These are phyloP conservation scores for Oreocharis arfaki DNA, from an alignment of 2,113 vertebrate genomes.

Conservation along the genomic window DNA sequence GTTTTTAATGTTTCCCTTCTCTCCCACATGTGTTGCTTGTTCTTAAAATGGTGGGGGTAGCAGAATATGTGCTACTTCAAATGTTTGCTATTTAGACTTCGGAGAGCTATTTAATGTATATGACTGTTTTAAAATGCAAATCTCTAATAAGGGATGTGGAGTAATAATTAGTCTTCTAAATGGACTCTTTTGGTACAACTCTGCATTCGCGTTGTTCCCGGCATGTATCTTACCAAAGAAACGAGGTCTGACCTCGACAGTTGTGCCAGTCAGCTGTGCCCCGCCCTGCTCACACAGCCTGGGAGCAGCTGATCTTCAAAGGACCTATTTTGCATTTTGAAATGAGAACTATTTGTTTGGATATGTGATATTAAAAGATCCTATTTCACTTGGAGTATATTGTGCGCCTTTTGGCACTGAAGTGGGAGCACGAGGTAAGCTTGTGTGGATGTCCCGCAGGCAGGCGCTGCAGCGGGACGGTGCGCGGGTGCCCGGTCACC, in stretches of 20 bases:
- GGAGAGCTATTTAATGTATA: conserved; percentile 32
- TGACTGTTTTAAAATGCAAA: conserved; percentile 38
- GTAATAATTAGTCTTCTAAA: conserved; percentile 16
- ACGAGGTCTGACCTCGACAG: neutral
- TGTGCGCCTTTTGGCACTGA: neutral
- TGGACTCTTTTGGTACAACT: conserved; percentile 32
- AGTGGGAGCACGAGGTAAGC: neutral
- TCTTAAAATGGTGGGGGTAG: neutral
- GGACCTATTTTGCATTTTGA: conserved; percentile 43
- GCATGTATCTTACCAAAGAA: conserved; percentile 46
- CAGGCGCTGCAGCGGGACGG: accelerated
- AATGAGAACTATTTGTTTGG: conserved; percentile 47
- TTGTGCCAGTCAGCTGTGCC: conserved; percentile 1
- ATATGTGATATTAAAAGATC: conserved; percentile 49
- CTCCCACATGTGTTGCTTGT: conserved; percentile 31
- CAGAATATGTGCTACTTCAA: neutral
- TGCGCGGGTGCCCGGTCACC: accelerated
- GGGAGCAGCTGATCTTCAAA: conserved; percentile 14
- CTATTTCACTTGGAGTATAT: conserved; percentile 12
- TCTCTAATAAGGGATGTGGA: neutral
- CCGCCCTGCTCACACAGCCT: neutral
- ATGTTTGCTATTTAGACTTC: neutral
- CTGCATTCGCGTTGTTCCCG: neutral
- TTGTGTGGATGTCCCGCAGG: accelerated
- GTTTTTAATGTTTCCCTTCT: conserved; percentile 66